Base-by-base conservation (phyloP, 2,888 invertebrate species). In the Neoaliturus tenellus region DNA sequence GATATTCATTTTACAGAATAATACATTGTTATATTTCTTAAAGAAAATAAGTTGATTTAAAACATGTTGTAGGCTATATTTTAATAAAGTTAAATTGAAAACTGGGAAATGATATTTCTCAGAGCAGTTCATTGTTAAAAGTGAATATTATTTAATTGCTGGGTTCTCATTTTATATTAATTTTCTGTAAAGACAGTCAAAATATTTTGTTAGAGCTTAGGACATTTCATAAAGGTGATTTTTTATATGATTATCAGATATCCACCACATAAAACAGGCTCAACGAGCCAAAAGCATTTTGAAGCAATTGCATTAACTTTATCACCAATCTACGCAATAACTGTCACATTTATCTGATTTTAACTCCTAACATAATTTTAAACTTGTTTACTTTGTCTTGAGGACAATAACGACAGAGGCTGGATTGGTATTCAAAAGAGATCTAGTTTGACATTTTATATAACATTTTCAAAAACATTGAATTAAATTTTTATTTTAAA, bases 291-390 rank as follows among this genome's bases (percentile, higher is more conserved):
- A 62, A 62, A 25, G 17, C 62, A 62, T 28, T 62, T 62, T 62
- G 62, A 62, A 62, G 28, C 62, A 62, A 62, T 62, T 62, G 62
- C 28, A 62, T 62, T 62, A 62, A 62, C 62, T 62, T 62, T 62
- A 62, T 62, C 62, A 62, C 62, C 62, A 28, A 20, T 17, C 62
- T 28, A 62, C 62, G 62, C 62, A 62, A 62, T 62, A 62, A 62
- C 4, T 62, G 62, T 62, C 62, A 62, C 62, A 62, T 62, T 62
- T 62, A 62, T 62, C 62, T 62, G 62, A 62, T 51, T 62, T 17
- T 6, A 28, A 62, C 31, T 62, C 31, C 31, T 62, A 12, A 62
- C 25, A 62, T 25, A 2, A 6, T 28, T 62, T 51, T 23, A 6
- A 51, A 51, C 51, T 51, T 51, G 51, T 51, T 51, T 23, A 51